These are phyloP conservation scores for Aegithalos caudatus DNA, from an alignment of 2,113 vertebrate species.

Conservation along the genomic window DNA sequence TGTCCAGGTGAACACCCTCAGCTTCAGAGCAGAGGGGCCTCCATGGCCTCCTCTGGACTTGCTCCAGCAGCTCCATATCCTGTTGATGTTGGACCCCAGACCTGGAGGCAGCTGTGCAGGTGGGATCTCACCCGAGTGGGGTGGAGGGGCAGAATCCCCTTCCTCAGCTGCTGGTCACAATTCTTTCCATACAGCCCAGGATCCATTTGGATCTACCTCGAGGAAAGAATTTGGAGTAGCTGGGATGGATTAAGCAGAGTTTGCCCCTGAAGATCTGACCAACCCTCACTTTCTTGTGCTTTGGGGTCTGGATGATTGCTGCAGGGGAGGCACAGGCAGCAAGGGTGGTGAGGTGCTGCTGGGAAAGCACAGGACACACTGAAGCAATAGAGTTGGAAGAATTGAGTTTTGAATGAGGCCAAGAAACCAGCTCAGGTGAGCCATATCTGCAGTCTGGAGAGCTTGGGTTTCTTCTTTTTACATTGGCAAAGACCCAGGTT, in stretches of 20 bases:
- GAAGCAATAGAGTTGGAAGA: neutral
- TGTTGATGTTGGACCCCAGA: neutral
- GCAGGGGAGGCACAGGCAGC: neutral
- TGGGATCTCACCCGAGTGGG: neutral
- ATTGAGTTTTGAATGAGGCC: neutral
- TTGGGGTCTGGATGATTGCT: neutral
- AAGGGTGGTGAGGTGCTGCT: neutral
- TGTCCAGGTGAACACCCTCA: neutral
- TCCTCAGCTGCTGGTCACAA: neutral
- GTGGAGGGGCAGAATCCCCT: neutral
- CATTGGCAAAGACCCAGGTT: neutral
- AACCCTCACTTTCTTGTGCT: neutral
- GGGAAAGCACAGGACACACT: accelerated
- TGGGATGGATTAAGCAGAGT: neutral
- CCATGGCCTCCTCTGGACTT: neutral
- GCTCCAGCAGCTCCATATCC: neutral
- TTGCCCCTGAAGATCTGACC: neutral
- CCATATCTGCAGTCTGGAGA: accelerated
- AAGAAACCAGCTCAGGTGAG: neutral
- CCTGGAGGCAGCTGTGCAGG: neutral
- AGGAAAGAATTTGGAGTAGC: neutral
- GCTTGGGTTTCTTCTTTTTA: neutral
- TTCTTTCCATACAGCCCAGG: neutral
- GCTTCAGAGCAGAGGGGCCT: neutral
- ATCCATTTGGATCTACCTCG: neutral